Percentiles rank a stretch among this genome's conserved stretches.
phyloP scores from a whole-genome alignment of 2,888 invertebrate species.

The Spodoptera littoralis region DNA sequence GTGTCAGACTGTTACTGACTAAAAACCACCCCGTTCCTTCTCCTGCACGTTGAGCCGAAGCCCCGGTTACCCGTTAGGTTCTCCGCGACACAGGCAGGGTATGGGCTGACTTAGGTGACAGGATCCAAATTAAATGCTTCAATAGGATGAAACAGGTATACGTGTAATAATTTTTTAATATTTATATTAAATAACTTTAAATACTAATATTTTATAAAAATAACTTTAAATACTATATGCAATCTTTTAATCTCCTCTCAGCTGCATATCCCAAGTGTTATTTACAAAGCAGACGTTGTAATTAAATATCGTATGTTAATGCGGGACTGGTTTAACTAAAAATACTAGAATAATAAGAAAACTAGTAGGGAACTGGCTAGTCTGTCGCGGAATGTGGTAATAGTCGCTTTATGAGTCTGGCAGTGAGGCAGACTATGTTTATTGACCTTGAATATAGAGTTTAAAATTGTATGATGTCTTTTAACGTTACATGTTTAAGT shows the following conservation, averaged over 20 bases:
- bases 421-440: too few relatives aligned
- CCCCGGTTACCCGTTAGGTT: too few relatives aligned
- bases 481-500: not conserved
- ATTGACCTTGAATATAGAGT: too few relatives aligned
- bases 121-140: too few relatives aligned
- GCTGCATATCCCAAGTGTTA: not conserved
- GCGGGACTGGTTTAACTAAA: constrained; percentile 11
- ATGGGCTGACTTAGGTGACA: too few relatives aligned
- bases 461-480: not conserved
- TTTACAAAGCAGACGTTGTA: not conserved
- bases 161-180: too few relatives aligned
- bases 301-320: not conserved
- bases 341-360: constrained; percentile 1
- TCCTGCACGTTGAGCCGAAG: too few relatives aligned
- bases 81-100: too few relatives aligned
- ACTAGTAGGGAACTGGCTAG: constrained; percentile 4
- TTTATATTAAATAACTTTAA: not conserved
- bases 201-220: too few relatives aligned
- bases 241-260: constrained; percentile 6
- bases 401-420: not conserved
- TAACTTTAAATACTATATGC: not conserved
- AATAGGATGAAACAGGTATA: too few relatives aligned
- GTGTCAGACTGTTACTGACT: too few relatives aligned
- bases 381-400: constrained; percentile 8
- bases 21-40: too few relatives aligned